These are phyloP conservation scores for Odontothrips loti DNA, from an alignment of 2,888 invertebrate genomes.

Conservation along the genomic window DNA sequence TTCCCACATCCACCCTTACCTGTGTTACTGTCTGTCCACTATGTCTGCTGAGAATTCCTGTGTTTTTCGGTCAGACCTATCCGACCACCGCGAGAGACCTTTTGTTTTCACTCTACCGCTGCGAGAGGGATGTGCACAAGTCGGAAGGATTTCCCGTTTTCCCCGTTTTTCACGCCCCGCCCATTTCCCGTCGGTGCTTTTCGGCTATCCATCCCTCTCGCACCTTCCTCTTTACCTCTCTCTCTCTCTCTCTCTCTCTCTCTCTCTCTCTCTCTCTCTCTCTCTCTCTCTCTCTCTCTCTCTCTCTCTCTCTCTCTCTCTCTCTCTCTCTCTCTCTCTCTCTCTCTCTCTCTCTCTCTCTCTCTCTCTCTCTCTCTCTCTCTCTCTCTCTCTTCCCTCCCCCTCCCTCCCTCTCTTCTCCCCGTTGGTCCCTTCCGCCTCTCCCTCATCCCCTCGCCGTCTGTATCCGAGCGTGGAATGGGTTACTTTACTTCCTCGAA, in stretches of 20 bases:
- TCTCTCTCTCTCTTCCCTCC: not conserved
- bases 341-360: not conserved
- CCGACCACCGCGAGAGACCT: too few species aligned
- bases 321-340: not conserved
- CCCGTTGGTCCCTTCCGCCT: not conserved
- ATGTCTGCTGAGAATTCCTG: too few species aligned
- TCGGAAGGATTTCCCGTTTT: too few species aligned
- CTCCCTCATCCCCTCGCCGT: not conserved
- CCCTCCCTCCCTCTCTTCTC: not conserved
- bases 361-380: not conserved
- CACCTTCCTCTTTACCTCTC: not conserved
- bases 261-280: not conserved
- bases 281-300: not conserved
- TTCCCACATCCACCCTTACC: too few species aligned
- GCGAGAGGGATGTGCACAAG: too few species aligned
- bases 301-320: not conserved
- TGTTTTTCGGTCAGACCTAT: too few species aligned
- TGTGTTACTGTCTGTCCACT: too few species aligned
- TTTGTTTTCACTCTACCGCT: too few species aligned
- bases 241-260: not conserved
- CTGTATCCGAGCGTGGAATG: conserved; percentile 15
- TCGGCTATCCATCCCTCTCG: not conserved
- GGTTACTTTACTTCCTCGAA: conserved; percentile 26
- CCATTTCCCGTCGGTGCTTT: not conserved
- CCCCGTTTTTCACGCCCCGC: too few species aligned